A percentile compares a stretch with the other conserved stretches of the same genome.
These are phyloP conservation scores for Notocelia uddmanniana DNA, from an alignment of 2,888 invertebrate species.

Conservation along the genomic window DNA sequence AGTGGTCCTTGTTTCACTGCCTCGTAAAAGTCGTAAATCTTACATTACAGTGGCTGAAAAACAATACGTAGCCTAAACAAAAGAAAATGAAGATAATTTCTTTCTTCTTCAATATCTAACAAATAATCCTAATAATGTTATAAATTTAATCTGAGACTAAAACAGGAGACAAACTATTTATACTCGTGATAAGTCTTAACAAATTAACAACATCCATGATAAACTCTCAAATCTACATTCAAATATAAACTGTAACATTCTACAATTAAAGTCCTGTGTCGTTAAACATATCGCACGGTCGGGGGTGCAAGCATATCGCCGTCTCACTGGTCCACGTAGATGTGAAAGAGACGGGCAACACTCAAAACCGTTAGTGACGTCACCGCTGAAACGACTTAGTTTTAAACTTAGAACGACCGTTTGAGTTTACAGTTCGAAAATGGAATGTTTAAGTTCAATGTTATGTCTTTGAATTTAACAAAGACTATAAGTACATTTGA, in stretches of 20 bases:
- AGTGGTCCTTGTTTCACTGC: background rate
- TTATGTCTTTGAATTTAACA: conserved; percentile 30
- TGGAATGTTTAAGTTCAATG: conserved; percentile 35
- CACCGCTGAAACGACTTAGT: conserved; percentile 41
- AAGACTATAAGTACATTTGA: conserved; percentile 2
- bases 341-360: conserved; percentile 10
- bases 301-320: conserved; percentile 15
- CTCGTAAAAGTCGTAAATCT: background rate
- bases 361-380: conserved; percentile 47
- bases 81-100: too few relatives aligned
- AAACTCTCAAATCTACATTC: conserved; percentile 1
- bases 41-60: background rate
- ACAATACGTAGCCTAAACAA: background rate
- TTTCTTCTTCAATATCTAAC: too few relatives aligned
- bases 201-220: conserved; percentile 31
- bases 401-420: conserved; percentile 43
- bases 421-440: conserved; percentile 37
- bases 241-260: background rate
- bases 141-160: conserved; percentile 2
- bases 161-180: conserved; percentile 34
- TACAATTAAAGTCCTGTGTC: conserved; percentile 19
- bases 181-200: conserved; percentile 36
- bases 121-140: background rate
- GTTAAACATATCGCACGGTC: conserved; percentile 9
- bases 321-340: conserved; percentile 5